Evolutionary conservation across 2,888 invertebrate genomes (phyloP).

Genomic region (Andricus curvator): DNA sequence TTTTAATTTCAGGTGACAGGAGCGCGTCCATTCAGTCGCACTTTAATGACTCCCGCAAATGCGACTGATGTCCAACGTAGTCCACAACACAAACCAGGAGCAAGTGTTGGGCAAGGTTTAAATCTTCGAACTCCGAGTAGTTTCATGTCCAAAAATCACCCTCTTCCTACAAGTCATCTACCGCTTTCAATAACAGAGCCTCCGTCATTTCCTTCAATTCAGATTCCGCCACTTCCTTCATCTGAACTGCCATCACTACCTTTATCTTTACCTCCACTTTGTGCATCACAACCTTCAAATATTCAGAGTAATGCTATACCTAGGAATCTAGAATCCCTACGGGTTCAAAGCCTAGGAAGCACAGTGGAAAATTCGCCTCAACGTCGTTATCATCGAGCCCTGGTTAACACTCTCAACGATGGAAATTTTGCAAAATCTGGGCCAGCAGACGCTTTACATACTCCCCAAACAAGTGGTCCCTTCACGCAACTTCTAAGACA

Average conservation of each 20-base stretch:
- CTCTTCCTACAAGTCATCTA: not conserved
- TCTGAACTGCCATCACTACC: not conserved
- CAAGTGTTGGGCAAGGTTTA: conserved; percentile 45
- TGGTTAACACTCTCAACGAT: conserved; percentile 58
- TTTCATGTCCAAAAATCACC: conserved; percentile 64
- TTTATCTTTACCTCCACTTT: not conserved
- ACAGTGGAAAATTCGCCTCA: conserved; percentile 50
- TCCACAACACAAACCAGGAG: conserved; percentile 62
- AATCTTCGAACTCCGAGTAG: conserved; percentile 75
- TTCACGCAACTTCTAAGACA: not conserved
- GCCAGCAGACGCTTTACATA: conserved; percentile 22
- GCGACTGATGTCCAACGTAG: conserved; percentile 70
- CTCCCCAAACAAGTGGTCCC: not conserved
- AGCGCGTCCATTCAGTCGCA: conserved; percentile 67
- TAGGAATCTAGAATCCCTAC: conserved; percentile 31
- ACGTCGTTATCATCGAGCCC: conserved; percentile 61
- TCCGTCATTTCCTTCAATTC: not conserved
- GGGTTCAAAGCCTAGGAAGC: conserved; percentile 47
- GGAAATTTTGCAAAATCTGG: conserved; percentile 52
- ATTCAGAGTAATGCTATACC: conserved; percentile 18
- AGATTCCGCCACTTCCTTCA: not conserved
- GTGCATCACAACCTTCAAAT: not conserved
- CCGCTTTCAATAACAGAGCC: not conserved
- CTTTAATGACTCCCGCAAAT: conserved; percentile 69
- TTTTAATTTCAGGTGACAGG: conserved; percentile 63